Base-by-base conservation (phyloP, 1,140 invertebrate species). In the Acarapis woodi region DNA sequence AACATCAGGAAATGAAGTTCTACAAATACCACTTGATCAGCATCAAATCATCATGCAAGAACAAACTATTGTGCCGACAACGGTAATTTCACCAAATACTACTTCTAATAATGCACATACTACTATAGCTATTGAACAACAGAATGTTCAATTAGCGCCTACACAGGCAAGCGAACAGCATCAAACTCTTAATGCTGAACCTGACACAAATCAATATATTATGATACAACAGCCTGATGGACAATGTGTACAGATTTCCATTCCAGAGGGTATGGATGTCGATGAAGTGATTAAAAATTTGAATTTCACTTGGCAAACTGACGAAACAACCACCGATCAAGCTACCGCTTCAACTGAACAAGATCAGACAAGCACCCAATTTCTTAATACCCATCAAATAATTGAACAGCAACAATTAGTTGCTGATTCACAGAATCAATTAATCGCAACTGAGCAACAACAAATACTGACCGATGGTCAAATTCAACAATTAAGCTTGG, bases 171-270 rank as follows among this genome's bases (percentile, higher is more conserved):
- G 15, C 12, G 31, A 32, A 19, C 8, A 28, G 8, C 14, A 8
- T 8, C 25, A 28, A 28, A 28, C 25, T 9, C 14, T 28, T 14
- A 19, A 6, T 32, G 4, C 33, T n/a, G 32, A 9, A 22, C 19
- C 32, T 16, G 35, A 31, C 4, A 34, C 20, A 23, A 33, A 39
- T 24, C 40, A 42, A 29, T 25, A 32, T 5, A 42, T 42, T 23
- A 38, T 42, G 35, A 38, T 42, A 14, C 42, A 42, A 18, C 41
- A 42, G 32, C 23, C 23, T 3, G 40, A 31, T 12, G 41, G 41
- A 2, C 35, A 42, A 32, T 32, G 33, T 8, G 31, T 42, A 14
- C 40, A 42, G 16, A 39, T 42, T 4, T 34, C 32, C 14, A 33
- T 39, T 15, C 41, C 41, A 1, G 30, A 34, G 26, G 41, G 41